Evolutionary conservation across 2,113 vertebrate species (phyloP).

Genomic region (Vulpes vulpes): DNA sequence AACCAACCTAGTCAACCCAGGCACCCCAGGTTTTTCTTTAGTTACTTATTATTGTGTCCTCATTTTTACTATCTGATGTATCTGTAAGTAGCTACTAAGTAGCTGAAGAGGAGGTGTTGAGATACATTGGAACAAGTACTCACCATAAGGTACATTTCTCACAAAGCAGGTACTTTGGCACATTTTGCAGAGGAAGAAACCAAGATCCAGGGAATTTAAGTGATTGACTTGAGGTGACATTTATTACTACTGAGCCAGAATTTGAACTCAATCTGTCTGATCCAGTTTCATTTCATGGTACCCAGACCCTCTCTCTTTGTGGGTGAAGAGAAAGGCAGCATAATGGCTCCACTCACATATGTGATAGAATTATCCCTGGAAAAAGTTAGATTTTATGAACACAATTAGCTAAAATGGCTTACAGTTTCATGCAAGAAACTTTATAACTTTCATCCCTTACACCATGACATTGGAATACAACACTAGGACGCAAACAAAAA

Average conservation of each 20-base stretch:
- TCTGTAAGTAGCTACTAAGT: neutral
- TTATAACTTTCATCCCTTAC: neutral
- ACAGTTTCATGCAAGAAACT: conserved; percentile 3
- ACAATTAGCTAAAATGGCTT: conserved; percentile 48
- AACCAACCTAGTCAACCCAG: too few relatives aligned
- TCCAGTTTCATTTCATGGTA: neutral
- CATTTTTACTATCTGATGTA: neutral
- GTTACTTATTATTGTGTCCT: neutral
- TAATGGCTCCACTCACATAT: neutral
- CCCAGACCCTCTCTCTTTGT: neutral
- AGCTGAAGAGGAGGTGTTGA: neutral
- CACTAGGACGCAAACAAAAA: neutral
- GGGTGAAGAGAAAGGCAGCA: neutral
- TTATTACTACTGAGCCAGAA: neutral
- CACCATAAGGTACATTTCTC: neutral
- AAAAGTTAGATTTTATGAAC: conserved; percentile 44
- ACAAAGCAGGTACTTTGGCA: neutral
- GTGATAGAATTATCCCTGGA: conserved; percentile 20
- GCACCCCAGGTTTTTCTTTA: too few relatives aligned
- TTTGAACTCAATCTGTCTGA: neutral
- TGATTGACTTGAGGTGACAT: neutral
- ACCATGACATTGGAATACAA: neutral
- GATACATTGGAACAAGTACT: neutral
- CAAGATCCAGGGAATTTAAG: conserved; percentile 13
- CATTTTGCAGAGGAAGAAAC: conserved; percentile 33